These are phyloP conservation scores for Rhorus exstirpatorius DNA, from an alignment of 2,888 invertebrate species.

Conservation along the genomic window DNA sequence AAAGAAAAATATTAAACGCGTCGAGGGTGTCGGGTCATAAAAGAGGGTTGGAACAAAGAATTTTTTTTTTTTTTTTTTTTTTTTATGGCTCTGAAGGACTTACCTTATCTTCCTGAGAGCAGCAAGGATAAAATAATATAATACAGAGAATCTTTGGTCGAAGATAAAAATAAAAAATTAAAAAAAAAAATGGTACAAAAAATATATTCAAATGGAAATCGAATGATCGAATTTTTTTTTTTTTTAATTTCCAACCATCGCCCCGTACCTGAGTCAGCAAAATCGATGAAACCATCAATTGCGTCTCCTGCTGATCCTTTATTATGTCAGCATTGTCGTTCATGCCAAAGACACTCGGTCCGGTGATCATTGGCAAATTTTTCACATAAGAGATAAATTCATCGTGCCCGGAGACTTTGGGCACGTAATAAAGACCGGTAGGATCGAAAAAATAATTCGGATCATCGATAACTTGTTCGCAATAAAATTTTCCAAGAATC, in stretches of 20 bases:
- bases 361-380: constrained; percentile 92
- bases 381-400: constrained; percentile 90
- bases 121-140: constrained; percentile 5
- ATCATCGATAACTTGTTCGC: constrained; percentile 89
- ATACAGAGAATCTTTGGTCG: neutral
- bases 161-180: neutral
- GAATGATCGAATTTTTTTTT: too few relatives aligned
- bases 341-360: constrained; percentile 96
- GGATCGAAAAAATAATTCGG: constrained; percentile 78
- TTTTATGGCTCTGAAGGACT: constrained; percentile 36
- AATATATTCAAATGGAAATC: too few relatives aligned
- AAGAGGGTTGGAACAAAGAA: constrained; percentile 5
- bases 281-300: constrained; percentile 91
- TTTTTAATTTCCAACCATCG: too few relatives aligned
- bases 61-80: too few relatives aligned
- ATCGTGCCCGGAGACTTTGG: constrained; percentile 90
- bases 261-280: constrained; percentile 92
- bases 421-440: constrained; percentile 90
- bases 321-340: constrained; percentile 97
- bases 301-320: constrained; percentile 95
- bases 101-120: constrained; percentile 62
- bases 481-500: constrained; percentile 93
- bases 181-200: constrained; percentile 3
- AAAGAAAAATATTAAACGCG: constrained; percentile 34
- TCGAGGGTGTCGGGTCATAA: constrained; percentile 3